Evolutionary conservation across 2,797 vertebrate species (phyloP).

Genomic region (Loriculus beryllinus): DNA sequence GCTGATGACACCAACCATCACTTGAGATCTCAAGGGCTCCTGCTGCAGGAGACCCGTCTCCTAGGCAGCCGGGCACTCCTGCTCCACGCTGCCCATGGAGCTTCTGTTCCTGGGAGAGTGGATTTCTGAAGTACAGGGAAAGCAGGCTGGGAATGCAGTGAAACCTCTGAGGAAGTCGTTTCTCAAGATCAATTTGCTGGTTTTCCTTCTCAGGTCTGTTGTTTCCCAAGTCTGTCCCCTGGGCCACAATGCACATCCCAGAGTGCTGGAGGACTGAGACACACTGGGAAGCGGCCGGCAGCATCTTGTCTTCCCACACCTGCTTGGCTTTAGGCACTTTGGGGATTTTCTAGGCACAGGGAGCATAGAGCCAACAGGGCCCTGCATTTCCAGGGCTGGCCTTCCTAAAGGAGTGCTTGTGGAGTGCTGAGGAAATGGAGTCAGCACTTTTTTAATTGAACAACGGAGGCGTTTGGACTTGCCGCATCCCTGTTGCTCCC

Average conservation of each 20-base stretch:
- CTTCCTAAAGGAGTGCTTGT: background rate
- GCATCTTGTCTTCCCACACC: background rate
- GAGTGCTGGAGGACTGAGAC: background rate
- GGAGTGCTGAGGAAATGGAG: background rate
- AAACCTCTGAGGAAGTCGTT: background rate
- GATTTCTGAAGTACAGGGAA: background rate
- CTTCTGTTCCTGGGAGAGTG: too few relatives aligned
- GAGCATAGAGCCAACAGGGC: rapidly evolving
- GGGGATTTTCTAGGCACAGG: background rate
- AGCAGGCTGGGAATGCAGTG: rapidly evolving
- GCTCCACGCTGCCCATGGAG: rapidly evolving
- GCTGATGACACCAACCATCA: background rate
- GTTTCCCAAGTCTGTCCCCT: background rate
- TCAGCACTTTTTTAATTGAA: conserved; percentile 4
- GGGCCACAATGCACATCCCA: rapidly evolving
- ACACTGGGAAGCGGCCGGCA: rapidly evolving
- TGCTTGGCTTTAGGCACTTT: rapidly evolving
- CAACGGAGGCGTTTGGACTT: background rate
- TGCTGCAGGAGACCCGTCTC: background rate
- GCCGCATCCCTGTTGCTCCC: background rate
- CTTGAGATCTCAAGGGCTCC: background rate
- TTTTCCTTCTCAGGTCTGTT: background rate
- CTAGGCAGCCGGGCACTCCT: background rate
- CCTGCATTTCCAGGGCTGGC: rapidly evolving
- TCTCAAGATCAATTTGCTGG: background rate